These are phyloP conservation scores for Protonibea diacanthus DNA, from an alignment of 2,797 vertebrate species.

Conservation along the genomic window DNA sequence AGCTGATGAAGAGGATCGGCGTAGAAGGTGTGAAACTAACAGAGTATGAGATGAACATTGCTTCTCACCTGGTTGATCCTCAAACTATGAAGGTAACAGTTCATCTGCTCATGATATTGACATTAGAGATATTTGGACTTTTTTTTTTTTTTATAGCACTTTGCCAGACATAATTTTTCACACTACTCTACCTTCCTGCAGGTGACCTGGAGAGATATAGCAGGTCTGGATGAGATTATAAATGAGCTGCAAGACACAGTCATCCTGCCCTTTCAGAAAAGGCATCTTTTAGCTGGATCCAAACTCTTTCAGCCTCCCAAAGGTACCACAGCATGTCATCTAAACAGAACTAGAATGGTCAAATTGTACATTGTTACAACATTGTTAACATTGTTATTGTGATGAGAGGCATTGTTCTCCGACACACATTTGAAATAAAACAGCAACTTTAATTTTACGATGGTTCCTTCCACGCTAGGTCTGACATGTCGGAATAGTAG, in stretches of 20 bases:
- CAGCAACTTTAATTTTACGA: not conserved
- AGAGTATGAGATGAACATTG: conserved; percentile 89
- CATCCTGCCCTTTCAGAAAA: conserved; percentile 96
- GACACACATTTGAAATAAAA: not conserved
- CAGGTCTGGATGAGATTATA: conserved; percentile 95
- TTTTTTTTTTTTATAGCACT: not conserved
- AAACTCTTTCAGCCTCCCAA: conserved; percentile 97
- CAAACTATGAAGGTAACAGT: conserved; percentile 83
- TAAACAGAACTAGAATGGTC: not conserved
- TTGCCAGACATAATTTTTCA: conserved; percentile 1
- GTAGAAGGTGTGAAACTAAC: conserved; percentile 86
- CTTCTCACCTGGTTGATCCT: conserved; percentile 86
- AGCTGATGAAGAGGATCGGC: conserved; percentile 87
- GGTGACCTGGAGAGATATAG: conserved; percentile 90
- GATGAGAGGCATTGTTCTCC: not conserved
- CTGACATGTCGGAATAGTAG: not conserved
- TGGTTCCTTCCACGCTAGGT: not conserved
- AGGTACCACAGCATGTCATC: conserved; percentile 82
- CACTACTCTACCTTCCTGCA: conserved; percentile 46
- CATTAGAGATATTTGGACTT: not conserved
- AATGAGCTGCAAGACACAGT: conserved; percentile 96
- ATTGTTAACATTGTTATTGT: no score
- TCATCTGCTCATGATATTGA: not conserved
- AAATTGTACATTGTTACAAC: not conserved
- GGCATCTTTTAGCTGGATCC: conserved; percentile 93